phyloP scores from a whole-genome alignment of 1,140 invertebrate species.

The Aphaenogaster floridana region DNA sequence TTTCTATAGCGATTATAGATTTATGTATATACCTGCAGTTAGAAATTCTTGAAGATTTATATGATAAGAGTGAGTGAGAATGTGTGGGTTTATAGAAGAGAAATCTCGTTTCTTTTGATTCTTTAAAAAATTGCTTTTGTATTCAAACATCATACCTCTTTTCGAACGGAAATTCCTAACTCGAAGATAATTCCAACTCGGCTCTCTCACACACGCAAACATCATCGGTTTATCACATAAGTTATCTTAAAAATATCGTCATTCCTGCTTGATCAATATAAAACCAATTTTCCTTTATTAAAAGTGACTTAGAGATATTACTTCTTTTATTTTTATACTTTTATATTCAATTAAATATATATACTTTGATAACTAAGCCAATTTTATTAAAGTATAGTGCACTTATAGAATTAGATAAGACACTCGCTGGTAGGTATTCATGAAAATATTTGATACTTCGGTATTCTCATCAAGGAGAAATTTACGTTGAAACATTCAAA shows the following conservation, averaged over 20 bases:
- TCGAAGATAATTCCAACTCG: conserved; percentile 10
- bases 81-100: not conserved
- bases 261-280: conserved; percentile 12
- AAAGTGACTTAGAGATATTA: not conserved
- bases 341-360: not conserved
- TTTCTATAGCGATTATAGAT: not conserved
- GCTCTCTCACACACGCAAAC: not conserved
- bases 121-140: conserved; percentile 2
- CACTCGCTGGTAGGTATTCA: not conserved
- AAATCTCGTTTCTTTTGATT: not conserved
- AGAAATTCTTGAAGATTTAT: not conserved
- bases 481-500: not conserved
- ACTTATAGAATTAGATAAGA: not conserved
- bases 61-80: not conserved
- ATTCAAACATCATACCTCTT: conserved; percentile 16
- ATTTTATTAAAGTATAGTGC: not conserved
- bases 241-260: not conserved
- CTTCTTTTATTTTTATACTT: not conserved
- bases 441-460: not conserved
- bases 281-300: conserved; percentile 3
- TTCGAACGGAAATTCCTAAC: not conserved
- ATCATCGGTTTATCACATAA: not conserved
- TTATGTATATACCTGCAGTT: not conserved
- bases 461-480: not conserved
- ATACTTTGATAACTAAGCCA: not conserved